These are phyloP conservation scores for Andrena minutula DNA, from an alignment of 2,888 invertebrate genomes.

Conservation along the genomic window DNA sequence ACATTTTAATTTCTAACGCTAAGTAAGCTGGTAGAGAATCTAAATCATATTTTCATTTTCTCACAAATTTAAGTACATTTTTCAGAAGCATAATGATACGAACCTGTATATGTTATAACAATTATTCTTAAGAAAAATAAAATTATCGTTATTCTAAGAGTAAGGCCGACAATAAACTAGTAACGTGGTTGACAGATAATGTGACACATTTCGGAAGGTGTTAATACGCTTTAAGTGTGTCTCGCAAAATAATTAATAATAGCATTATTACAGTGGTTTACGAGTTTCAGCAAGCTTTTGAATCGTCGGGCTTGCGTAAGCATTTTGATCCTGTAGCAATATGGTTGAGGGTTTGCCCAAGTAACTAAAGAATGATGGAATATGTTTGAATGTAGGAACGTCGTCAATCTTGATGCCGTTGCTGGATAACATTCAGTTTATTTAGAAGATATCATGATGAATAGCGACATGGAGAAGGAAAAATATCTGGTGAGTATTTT, in stretches of 20 bases:
- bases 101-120: neutral
- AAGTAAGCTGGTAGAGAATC: neutral
- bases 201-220: neutral
- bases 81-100: too few relatives aligned
- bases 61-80: too few relatives aligned
- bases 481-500: neutral
- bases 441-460: neutral
- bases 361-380: neutral
- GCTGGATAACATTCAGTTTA: conserved; percentile 10
- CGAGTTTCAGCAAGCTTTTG: too few relatives aligned
- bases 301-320: conserved; percentile 1
- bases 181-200: too few relatives aligned
- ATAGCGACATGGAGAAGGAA: neutral
- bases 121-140: neutral
- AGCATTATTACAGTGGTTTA: too few relatives aligned
- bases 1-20: neutral
- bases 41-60: neutral
- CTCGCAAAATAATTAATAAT: too few relatives aligned
- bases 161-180: too few relatives aligned
- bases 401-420: neutral
- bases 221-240: too few relatives aligned
- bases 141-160: neutral
- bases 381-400: conserved; percentile 10
- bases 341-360: conserved; percentile 3
- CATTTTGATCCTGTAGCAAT: neutral